phyloP scores from a whole-genome alignment of 2,797 vertebrate species.

The Microchirus variegatus region DNA sequence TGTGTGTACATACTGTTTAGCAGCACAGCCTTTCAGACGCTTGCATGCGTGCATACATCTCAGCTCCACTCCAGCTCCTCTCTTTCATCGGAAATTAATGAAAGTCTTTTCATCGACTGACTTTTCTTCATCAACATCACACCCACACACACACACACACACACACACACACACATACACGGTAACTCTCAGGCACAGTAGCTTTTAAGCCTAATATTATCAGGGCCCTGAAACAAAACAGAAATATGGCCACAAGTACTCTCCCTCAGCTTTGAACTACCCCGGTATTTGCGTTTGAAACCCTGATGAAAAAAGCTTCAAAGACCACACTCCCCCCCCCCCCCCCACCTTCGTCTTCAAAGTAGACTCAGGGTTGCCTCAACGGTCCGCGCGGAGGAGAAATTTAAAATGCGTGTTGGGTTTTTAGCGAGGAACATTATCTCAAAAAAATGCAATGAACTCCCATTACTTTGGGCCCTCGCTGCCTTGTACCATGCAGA shows the following conservation, averaged over 20 bases:
- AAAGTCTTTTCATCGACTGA: conserved; percentile 59
- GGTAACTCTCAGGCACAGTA: background rate
- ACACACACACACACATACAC: conserved; percentile 25
- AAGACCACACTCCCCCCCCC: conserved; percentile 65
- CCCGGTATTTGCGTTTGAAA: conserved; percentile 76
- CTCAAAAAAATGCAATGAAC: conserved; percentile 71
- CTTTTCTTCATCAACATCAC: conserved; percentile 45
- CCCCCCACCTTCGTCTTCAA: conserved; percentile 78
- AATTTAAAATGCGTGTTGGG: conserved; percentile 72
- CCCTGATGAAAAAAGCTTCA: conserved; percentile 80
- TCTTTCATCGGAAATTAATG: conserved; percentile 68
- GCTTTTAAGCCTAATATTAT: conserved; percentile 58
- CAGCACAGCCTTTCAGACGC: conserved; percentile 7
- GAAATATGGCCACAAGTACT: conserved; percentile 72
- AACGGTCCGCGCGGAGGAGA: conserved; percentile 65
- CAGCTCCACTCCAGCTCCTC: conserved; percentile 11
- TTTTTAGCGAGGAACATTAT: conserved; percentile 75
- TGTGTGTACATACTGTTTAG: background rate
- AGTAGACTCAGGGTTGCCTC: conserved; percentile 72
- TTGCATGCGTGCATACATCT: conserved; percentile 1
- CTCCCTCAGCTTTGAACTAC: conserved; percentile 80
- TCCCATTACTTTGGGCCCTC: conserved; percentile 61
- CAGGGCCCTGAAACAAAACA: conserved; percentile 69
- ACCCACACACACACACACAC: conserved; percentile 12
- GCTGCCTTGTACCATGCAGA: conserved; percentile 56